phyloP scores from a whole-genome alignment of 2,888 invertebrate genomes.

The Caradrina clavipalpis region DNA sequence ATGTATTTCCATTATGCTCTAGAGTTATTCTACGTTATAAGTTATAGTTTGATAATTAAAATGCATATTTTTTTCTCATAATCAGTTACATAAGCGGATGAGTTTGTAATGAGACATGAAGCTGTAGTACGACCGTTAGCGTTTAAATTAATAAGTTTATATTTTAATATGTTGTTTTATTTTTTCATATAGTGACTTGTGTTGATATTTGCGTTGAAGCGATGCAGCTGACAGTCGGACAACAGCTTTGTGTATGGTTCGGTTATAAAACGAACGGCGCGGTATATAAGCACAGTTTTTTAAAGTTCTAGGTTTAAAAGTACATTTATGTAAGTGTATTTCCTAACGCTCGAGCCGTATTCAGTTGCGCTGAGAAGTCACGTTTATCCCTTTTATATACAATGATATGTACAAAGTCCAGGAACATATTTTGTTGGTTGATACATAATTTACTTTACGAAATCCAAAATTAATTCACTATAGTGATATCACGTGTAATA shows the following conservation, averaged over 20 bases:
- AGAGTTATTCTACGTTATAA: slow-evolving; percentile 61
- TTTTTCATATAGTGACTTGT: slow-evolving; percentile 39
- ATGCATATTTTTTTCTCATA: slow-evolving; percentile 59
- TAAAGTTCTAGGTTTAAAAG: slow-evolving; percentile 57
- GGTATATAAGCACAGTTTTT: slow-evolving; percentile 41
- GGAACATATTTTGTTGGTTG: slow-evolving; percentile 56
- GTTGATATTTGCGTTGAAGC: slow-evolving; percentile 41
- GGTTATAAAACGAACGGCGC: slow-evolving; percentile 32
- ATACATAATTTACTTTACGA: slow-evolving; percentile 38
- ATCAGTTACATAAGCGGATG: slow-evolving; percentile 52
- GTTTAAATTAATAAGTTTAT: slow-evolving; percentile 36
- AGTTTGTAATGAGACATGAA: slow-evolving; percentile 47
- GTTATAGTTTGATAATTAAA: slow-evolving; percentile 61
- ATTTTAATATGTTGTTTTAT: slow-evolving; percentile 41
- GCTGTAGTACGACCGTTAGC: slow-evolving; percentile 51
- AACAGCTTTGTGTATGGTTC: slow-evolving; percentile 47
- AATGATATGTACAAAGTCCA: slow-evolving; percentile 65
- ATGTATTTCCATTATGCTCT: slow-evolving; percentile 64
- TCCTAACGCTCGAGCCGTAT: slow-evolving; percentile 63
- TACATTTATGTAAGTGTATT: slow-evolving; percentile 64
- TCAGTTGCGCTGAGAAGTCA: slow-evolving; percentile 38
- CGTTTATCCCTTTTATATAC: slow-evolving; percentile 49
- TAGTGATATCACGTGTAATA: slow-evolving; percentile 64
- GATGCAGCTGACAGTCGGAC: slow-evolving; percentile 43
- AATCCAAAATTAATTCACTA: slow-evolving; percentile 60